Conservation (phyloP, 1,140 invertebrate genomes). For the Lycorma delicatula region DNA sequence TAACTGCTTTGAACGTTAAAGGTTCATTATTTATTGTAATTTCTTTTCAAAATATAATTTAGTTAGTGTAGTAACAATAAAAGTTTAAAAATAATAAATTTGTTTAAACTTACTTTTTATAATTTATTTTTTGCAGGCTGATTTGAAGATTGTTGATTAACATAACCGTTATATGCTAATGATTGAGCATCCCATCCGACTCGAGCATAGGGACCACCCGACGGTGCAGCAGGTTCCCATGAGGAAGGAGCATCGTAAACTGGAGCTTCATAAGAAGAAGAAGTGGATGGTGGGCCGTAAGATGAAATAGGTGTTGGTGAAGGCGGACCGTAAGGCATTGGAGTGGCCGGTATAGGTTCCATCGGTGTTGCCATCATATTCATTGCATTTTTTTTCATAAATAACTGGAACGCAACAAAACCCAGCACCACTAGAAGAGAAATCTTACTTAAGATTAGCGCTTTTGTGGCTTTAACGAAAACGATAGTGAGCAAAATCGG, state of each 20-base stretch:
- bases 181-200: slow-evolving; percentile 48
- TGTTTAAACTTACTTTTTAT: too few species aligned
- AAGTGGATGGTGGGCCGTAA: slow-evolving; percentile 47
- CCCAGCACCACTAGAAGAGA: slow-evolving; percentile 68
- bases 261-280: slow-evolving; percentile 35
- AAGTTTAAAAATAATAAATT: too few species aligned
- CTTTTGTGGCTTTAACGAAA: slow-evolving; percentile 72
- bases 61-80: too few species aligned
- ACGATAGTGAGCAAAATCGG: slow-evolving; percentile 69
- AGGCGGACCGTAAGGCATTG: slow-evolving; percentile 40
- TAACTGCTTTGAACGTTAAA: too few species aligned
- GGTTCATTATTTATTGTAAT: too few species aligned
- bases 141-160: neutral
- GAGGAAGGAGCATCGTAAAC: neutral
- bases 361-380: slow-evolving; percentile 48
- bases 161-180: slow-evolving; percentile 67
- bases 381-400: slow-evolving; percentile 23
- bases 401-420: slow-evolving; percentile 57
- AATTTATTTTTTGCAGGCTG: too few species aligned
- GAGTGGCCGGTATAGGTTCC: slow-evolving; percentile 41
- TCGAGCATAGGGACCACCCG: slow-evolving; percentile 63
- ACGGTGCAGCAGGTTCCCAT: slow-evolving; percentile 51
- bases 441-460: slow-evolving; percentile 69
- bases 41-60: too few species aligned
- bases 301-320: slow-evolving; percentile 52